These are phyloP conservation scores for Julus scandinavius DNA, from an alignment of 2,888 invertebrate species.

Conservation along the genomic window DNA sequence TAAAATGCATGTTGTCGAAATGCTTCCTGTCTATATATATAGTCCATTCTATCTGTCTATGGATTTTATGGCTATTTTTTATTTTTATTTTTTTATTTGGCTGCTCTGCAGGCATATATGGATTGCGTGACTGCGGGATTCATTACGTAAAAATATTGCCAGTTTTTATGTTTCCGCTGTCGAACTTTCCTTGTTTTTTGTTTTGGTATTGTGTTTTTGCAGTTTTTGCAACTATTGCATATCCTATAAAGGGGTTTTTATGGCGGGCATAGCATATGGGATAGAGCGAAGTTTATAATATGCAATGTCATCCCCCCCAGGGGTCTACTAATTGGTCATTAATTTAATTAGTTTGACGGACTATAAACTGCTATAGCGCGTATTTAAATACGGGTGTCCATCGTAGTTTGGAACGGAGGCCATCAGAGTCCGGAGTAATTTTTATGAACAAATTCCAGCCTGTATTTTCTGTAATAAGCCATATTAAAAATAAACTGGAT, in stretches of 20 bases:
- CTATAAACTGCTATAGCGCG: background rate
- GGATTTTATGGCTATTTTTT: background rate
- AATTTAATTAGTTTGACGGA: conserved; percentile 34
- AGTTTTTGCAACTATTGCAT: background rate
- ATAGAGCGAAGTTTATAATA: background rate
- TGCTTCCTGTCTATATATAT: background rate
- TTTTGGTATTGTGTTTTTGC: background rate
- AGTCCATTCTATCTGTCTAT: background rate
- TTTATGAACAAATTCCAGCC: too few species aligned
- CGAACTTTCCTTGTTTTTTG: conserved; percentile 10
- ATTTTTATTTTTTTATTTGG: background rate
- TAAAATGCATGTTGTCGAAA: background rate
- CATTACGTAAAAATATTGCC: background rate
- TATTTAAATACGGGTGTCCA: background rate
- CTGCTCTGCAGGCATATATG: background rate
- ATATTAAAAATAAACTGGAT: too few species aligned
- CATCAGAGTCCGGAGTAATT: background rate
- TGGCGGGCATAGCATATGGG: background rate
- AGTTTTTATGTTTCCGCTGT: conserved; percentile 25
- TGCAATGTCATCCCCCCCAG: background rate
- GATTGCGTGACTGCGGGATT: conserved; percentile 1
- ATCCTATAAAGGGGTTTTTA: background rate
- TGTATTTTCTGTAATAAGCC: too few species aligned
- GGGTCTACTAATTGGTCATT: background rate
- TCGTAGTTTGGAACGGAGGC: too few species aligned